Evolutionary conservation across 2,888 invertebrate genomes (phyloP), one percentile per base, ranked within the genome.

Genomic region (Biston stratarius): DNA sequence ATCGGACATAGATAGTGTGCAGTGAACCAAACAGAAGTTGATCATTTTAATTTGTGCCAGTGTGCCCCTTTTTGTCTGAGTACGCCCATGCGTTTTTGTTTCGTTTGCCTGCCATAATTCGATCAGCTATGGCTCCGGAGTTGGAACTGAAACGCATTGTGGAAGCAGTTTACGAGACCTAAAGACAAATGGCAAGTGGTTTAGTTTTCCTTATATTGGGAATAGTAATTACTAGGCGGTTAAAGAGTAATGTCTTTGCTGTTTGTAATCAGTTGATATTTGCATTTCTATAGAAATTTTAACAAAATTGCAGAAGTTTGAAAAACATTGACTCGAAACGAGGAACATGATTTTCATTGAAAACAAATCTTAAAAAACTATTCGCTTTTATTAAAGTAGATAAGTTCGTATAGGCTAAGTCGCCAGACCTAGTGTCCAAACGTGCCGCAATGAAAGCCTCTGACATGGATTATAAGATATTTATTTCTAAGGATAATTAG

Each of bases 61-160:
- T 8, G 52, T 52, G 14, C 61, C 42, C 44, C 61, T 44, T 11
- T 40, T 5, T 1, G n/a, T n/a, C 8, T 11, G 38, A 59, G 49
- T 62, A 62, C 62, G 61, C 59, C 62, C 67, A 58, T n/a, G 53
- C 45, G 60, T 9, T 67, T 60, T 65, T 67, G 65, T 58, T 67
- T 64, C 62, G 69, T 72, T 78, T 67, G 70, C 77, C 74, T 58
- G 70, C 71, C 74, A 75, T 75, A 79, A 83, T 79, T 83, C 78
- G 75, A 75, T 82, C 82, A 75, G 74, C 78, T 74, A 74, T 77
- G 72, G 74, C 71, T 74, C 74, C 72, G 72, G 72, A 67, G 67
- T 73, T 74, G 72, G 73, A 73, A 69, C 67, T 68, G 66, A 60
- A 68, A 73, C 70, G 47, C 65, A 57, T 67, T 55, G 61, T 59